Evolutionary conservation across 2,888 invertebrate species (phyloP), one percentile per base, ranked within the genome.

Genomic region (Melinaea marsaeus): DNA sequence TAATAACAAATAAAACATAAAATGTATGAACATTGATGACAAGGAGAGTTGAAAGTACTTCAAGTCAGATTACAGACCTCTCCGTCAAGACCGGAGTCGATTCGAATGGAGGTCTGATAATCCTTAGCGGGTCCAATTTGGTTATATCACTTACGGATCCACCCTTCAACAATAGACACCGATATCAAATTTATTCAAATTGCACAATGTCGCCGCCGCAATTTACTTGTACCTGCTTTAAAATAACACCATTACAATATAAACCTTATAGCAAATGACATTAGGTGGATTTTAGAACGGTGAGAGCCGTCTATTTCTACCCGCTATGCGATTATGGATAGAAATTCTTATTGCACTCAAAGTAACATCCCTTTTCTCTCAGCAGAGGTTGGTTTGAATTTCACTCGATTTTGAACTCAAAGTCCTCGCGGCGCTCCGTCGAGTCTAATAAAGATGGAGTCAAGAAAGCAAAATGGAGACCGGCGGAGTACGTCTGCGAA

Each of bases 161-260:
- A 72, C 81, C 84, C 83, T 78, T 79, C 81, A 79, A 76, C 79
- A 75, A 77, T 74, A 75, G 73, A 73, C 75, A 61, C 71, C 71
- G 70, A 68, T 79, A 86, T 89, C 86, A 86, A 91, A 89, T 90
- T 83, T 89, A 90, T 91, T 90, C 90, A 91, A 90, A 91, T 88
- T 89, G 87, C 78, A 71, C 77, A 80, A 72, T 88, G 86, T 87
- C 85, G 80, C 83, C 81, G 76, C 84, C 81, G 72, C 79, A 76
- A 74, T 76, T 74, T 72, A 77, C 80, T 83, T 79, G 74, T 84
- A 86, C 85, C 84, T 88, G 85, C 78, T 80, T 82, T 81, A 73
- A 70, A 47, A 33, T 13, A 6, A 7, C 13, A 5, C 3, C 71
- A 68, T 32, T 1, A 55, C 5, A 77, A 80, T 79, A 69, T 55